phyloP scores from a whole-genome alignment of 2,113 vertebrate genomes.

The Anhinga rufa region DNA sequence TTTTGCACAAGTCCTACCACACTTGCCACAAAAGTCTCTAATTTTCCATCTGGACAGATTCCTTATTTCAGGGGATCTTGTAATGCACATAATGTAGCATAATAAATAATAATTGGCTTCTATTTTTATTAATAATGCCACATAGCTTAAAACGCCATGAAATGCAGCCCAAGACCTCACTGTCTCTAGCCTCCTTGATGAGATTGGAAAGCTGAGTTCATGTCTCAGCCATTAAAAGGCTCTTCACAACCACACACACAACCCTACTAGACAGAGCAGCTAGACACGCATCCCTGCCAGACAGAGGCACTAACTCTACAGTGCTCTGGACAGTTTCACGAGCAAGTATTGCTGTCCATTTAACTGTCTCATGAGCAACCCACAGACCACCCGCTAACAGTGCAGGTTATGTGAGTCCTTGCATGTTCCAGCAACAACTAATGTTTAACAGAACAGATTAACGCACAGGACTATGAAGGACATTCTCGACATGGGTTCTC shows the following conservation, averaged over 20 bases:
- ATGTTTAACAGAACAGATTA: not conserved
- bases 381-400: not conserved
- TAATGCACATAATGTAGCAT: not conserved
- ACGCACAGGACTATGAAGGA: not conserved
- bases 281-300: not conserved
- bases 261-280: not conserved
- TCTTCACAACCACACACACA: not conserved
- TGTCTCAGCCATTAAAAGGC: not conserved
- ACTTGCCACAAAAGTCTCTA: not conserved
- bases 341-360: not conserved
- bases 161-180: not conserved
- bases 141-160: not conserved
- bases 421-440: not conserved
- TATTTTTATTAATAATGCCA: not conserved
- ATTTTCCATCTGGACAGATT: not conserved
- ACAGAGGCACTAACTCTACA: not conserved
- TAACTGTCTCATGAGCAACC: not conserved
- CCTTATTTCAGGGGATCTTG: not conserved
- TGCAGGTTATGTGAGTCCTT: not conserved
- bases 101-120: not conserved
- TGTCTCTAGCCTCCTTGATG: not conserved
- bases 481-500: not conserved
- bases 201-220: not conserved
- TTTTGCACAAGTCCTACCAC: not conserved
- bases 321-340: not conserved